Evolutionary conservation across 2,888 invertebrate genomes (phyloP).

Genomic region (Onchidella celtica): DNA sequence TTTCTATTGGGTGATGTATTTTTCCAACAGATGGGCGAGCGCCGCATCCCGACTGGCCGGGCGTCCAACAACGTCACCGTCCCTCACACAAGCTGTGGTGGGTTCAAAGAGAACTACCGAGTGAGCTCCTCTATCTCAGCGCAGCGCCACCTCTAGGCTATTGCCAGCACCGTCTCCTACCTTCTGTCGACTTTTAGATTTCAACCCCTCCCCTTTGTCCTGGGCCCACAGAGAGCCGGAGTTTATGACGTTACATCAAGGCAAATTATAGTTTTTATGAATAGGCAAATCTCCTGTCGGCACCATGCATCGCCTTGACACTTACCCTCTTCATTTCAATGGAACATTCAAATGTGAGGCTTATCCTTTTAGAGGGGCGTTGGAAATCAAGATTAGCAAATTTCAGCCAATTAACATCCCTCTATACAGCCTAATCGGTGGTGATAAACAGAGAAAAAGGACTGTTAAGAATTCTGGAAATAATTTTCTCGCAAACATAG

Average conservation of each 20-base stretch:
- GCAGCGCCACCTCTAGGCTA: constrained; percentile 22
- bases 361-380: background rate
- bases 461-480: too few species aligned
- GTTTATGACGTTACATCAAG: constrained; percentile 30
- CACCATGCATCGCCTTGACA: background rate
- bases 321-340: background rate
- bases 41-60: background rate
- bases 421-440: too few species aligned
- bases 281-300: background rate
- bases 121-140: constrained; percentile 6
- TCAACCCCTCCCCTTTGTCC: constrained; percentile 21
- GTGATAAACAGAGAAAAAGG: too few species aligned
- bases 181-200: constrained; percentile 38
- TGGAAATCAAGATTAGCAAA: background rate
- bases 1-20: too few species aligned
- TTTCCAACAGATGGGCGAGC: constrained; percentile 26
- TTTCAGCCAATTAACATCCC: background rate
- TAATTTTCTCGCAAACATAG: too few species aligned
- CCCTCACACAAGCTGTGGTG: background rate
- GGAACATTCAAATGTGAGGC: background rate
- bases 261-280: constrained; percentile 13
- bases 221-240: background rate
- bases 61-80: background rate
- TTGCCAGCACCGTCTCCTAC: constrained; percentile 34
- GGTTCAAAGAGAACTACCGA: background rate